These are phyloP conservation scores for Bellardia pandia DNA, from an alignment of 2,888 invertebrate genomes.

Conservation along the genomic window DNA sequence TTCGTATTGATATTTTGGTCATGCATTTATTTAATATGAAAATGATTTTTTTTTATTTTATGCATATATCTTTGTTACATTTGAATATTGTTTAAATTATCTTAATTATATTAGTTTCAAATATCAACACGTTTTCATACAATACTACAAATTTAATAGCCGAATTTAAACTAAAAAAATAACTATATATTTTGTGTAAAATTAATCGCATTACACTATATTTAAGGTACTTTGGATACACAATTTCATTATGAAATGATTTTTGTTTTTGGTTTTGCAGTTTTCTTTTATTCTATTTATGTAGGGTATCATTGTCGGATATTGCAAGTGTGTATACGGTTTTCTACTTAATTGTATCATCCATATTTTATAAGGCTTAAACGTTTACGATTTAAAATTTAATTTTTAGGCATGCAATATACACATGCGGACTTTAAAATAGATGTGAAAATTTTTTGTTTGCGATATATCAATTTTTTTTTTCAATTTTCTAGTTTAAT, in stretches of 20 bases:
- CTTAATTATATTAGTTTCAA: neutral
- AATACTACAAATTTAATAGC: neutral
- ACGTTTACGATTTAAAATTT: too few species aligned
- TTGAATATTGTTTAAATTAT: constrained; percentile 12
- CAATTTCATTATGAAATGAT: constrained; percentile 18
- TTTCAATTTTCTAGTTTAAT: too few species aligned
- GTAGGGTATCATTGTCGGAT: neutral
- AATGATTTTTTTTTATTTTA: neutral
- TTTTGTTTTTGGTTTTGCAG: neutral
- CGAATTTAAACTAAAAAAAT: constrained; percentile 11
- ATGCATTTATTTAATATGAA: neutral
- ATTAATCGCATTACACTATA: neutral
- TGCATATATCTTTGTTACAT: too few species aligned
- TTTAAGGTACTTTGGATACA: neutral
- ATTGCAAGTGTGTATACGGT: too few species aligned
- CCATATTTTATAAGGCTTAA: too few species aligned
- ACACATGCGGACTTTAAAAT: too few species aligned
- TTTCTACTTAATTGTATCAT: too few species aligned
- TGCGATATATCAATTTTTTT: too few species aligned
- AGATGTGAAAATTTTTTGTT: too few species aligned
- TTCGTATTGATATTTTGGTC: neutral
- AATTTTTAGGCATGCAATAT: too few species aligned
- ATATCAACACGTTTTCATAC: neutral
- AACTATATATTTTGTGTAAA: neutral
- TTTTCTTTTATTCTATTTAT: neutral